Percentiles rank a stretch among this genome's conserved stretches.
These are phyloP conservation scores for Nomada fucata DNA, from an alignment of 2,888 invertebrate genomes.

Conservation along the genomic window DNA sequence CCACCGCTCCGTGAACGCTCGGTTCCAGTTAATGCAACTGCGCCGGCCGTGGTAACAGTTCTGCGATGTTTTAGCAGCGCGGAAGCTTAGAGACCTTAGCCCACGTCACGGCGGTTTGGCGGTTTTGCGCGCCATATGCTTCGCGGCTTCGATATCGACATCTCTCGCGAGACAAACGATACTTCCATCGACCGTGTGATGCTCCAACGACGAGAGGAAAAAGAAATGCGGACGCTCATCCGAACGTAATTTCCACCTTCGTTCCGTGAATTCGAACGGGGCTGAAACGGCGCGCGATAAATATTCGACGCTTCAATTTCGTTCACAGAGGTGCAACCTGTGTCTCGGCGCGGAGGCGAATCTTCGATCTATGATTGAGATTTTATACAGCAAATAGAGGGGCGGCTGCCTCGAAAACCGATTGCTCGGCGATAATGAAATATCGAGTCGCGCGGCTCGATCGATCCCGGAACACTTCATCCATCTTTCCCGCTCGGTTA, in stretches of 20 bases:
- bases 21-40: slow-evolving; percentile 19
- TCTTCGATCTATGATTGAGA: slow-evolving; percentile 30
- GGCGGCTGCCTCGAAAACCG: slow-evolving; percentile 30
- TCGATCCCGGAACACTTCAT: slow-evolving; percentile 45
- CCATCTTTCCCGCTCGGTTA: slow-evolving; percentile 50
- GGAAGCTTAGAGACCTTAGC: slow-evolving; percentile 22
- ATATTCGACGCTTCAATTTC: slow-evolving; percentile 22
- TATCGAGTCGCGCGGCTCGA: slow-evolving; percentile 42
- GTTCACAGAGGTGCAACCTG: background rate
- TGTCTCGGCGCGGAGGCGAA: slow-evolving; percentile 12
- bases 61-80: slow-evolving; percentile 22
- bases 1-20: background rate
- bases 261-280: background rate
- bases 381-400: slow-evolving; percentile 49
- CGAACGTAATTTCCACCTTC: background rate
- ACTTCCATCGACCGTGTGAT: background rate
- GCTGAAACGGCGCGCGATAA: slow-evolving; percentile 10
- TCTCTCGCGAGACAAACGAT: slow-evolving; percentile 47
- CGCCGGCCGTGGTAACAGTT: slow-evolving; percentile 12
- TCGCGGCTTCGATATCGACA: slow-evolving; percentile 58
- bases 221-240: no score
- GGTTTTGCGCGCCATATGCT: slow-evolving; percentile 55
- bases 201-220: background rate
- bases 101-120: slow-evolving; percentile 37
- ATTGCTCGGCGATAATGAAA: slow-evolving; percentile 55